A percentile compares a stretch with the other conserved stretches of the same genome.
Evolutionary conservation across 2,888 invertebrate species (phyloP).

Genomic region (Carpatolechia fugitivella): DNA sequence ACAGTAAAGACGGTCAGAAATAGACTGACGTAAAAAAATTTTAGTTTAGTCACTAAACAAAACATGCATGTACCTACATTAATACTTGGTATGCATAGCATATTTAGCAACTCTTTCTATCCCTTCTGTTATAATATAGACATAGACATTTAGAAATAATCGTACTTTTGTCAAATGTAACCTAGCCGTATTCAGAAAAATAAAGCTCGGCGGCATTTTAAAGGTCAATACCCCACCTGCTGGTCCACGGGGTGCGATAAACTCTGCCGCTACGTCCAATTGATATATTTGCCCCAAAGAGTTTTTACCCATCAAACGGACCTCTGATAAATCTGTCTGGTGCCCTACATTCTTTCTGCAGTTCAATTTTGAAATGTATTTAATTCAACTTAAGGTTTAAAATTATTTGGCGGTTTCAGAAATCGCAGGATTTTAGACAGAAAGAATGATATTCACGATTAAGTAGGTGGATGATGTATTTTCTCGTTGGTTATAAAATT

Average conservation of each 20-base stretch:
- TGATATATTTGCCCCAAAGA: conserved; percentile 41
- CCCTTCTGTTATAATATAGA: too few relatives aligned
- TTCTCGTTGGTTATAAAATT: too few relatives aligned
- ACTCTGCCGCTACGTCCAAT: conserved; percentile 32
- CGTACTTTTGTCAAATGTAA: too few relatives aligned
- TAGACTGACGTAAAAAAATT: too few relatives aligned
- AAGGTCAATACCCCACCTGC: conserved; percentile 23
- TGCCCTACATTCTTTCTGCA: not conserved
- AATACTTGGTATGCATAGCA: too few relatives aligned
- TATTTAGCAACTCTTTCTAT: too few relatives aligned
- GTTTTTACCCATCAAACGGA: conserved; percentile 40
- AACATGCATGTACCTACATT: too few relatives aligned
- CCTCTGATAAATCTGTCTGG: conserved; percentile 37
- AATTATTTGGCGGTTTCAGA: not conserved
- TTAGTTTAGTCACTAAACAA: too few relatives aligned
- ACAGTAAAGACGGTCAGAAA: too few relatives aligned
- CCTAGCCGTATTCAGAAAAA: not conserved
- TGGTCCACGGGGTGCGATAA: conserved; percentile 41
- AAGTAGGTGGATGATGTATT: not conserved
- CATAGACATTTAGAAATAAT: too few relatives aligned
- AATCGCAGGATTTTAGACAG: not conserved
- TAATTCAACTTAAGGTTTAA: not conserved
- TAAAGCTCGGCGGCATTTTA: conserved; percentile 8
- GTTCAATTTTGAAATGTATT: not conserved
- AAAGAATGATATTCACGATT: not conserved